A percentile compares a stretch with the other conserved stretches of the same genome.
These are phyloP conservation scores for Halcyon senegalensis DNA, from an alignment of 2,113 vertebrate species.

Conservation along the genomic window DNA sequence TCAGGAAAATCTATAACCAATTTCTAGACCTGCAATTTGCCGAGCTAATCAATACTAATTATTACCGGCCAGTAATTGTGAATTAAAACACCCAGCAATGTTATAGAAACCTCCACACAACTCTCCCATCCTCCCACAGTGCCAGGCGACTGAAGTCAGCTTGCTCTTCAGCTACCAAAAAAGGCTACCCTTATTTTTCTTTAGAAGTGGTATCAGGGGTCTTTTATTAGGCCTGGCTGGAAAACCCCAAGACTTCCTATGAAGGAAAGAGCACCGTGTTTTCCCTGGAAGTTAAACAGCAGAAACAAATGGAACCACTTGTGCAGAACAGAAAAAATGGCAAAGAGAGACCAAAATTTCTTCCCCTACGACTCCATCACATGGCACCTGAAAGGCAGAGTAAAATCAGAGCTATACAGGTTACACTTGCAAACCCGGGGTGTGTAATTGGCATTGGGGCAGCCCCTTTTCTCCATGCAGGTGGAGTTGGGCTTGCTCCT, in stretches of 20 bases:
- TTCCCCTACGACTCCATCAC: background rate
- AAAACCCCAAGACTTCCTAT: background rate
- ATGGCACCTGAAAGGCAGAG: background rate
- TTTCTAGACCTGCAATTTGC: constrained; percentile 68
- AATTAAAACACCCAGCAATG: constrained; percentile 30
- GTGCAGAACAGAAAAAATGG: background rate
- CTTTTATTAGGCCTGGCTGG: background rate
- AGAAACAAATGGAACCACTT: background rate
- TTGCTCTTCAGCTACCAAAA: background rate
- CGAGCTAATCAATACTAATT: constrained; percentile 64
- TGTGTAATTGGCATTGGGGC: fast-evolving
- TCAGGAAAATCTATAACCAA: constrained; percentile 65
- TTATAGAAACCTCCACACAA: constrained; percentile 31
- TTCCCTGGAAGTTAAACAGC: background rate
- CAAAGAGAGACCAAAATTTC: background rate
- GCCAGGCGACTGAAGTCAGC: background rate
- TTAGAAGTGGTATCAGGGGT: background rate
- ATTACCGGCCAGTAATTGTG: constrained; percentile 60
- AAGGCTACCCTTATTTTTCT: background rate
- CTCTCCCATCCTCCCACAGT: background rate
- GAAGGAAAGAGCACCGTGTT: background rate
- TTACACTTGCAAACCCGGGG: background rate
- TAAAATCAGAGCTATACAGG: background rate
- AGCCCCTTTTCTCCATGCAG: background rate
- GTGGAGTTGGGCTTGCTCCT: background rate